Evolutionary conservation across 2,888 invertebrate species (phyloP).

Genomic region (Metellina segmentata): DNA sequence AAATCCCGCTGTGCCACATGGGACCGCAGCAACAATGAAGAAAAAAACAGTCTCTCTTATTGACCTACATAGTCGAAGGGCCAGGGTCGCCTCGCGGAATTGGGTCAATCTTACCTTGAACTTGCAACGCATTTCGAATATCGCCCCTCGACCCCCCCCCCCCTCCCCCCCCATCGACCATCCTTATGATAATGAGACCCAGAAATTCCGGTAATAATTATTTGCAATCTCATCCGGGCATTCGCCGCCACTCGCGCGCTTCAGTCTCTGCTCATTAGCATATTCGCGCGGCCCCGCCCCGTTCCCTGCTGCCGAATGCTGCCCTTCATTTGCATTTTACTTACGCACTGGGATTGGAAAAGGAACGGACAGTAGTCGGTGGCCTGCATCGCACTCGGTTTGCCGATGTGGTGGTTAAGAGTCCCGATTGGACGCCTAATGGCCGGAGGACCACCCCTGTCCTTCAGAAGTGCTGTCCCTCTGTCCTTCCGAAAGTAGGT

Average conservation of each 20-base stretch:
- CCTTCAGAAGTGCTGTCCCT: background rate
- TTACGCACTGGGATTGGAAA: slow-evolving; percentile 32
- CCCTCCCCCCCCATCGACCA: slow-evolving; percentile 53
- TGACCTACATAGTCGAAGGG: slow-evolving; percentile 54
- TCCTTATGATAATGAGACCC: slow-evolving; percentile 67
- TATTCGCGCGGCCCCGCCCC: slow-evolving; percentile 58
- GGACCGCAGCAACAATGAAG: background rate
- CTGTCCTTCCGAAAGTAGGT: slow-evolving; percentile 7
- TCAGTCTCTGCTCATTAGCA: slow-evolving; percentile 65
- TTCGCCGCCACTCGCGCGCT: slow-evolving; percentile 26
- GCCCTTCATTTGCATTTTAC: slow-evolving; percentile 58
- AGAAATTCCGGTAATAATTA: slow-evolving; percentile 73
- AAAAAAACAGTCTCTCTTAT: slow-evolving; percentile 17
- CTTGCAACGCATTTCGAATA: slow-evolving; percentile 54
- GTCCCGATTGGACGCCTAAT: background rate
- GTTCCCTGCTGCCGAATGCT: slow-evolving; percentile 23
- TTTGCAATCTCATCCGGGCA: slow-evolving; percentile 62
- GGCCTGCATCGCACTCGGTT: too few species aligned
- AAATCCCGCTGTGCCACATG: background rate
- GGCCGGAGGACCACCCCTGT: background rate
- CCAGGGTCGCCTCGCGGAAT: slow-evolving; percentile 27
- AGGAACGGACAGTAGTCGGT: background rate
- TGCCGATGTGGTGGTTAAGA: too few species aligned
- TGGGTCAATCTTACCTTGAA: slow-evolving; percentile 69
- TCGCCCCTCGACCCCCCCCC: slow-evolving; percentile 14